Percentiles rank a stretch among this genome's conserved stretches.
Conservation (phyloP, 2,888 invertebrate genomes). For the Abrostola triplasia region DNA sequence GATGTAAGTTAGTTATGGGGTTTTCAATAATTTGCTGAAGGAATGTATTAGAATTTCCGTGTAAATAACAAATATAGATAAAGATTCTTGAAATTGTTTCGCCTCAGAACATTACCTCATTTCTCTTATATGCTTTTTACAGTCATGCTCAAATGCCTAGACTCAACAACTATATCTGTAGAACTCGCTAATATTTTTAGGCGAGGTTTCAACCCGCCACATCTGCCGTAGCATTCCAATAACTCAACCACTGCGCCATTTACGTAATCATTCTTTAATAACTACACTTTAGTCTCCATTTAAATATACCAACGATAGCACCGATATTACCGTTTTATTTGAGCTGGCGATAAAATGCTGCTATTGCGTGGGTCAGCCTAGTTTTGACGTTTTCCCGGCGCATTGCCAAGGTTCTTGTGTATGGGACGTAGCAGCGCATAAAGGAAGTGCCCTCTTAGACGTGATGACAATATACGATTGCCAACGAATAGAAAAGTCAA, state of each 20-base stretch:
- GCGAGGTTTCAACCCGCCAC: no score
- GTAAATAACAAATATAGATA: background rate
- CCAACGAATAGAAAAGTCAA: slow-evolving; percentile 4
- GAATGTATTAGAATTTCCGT: slow-evolving; percentile 5
- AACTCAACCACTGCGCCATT: no score
- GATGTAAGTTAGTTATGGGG: slow-evolving; percentile 44
- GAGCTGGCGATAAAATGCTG: slow-evolving; percentile 1
- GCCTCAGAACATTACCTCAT: no score
- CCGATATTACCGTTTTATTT: background rate
- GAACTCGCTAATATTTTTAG: no score
- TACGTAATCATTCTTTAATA: no score
- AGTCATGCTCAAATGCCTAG: no score
- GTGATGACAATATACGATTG: slow-evolving; percentile 4
- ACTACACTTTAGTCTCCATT: no score
- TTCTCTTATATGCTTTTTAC: no score
- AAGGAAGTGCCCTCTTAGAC: slow-evolving; percentile 4
- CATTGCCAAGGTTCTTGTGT: slow-evolving; percentile 4
- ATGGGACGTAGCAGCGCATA: slow-evolving; percentile 4
- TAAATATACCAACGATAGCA: no score
- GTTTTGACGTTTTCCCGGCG: slow-evolving; percentile 4
- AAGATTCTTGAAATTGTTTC: no score
- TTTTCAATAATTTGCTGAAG: slow-evolving; percentile 22
- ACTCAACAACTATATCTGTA: no score
- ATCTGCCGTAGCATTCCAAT: no score
- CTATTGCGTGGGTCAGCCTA: slow-evolving; percentile 2